phyloP scores from a whole-genome alignment of 1,140 invertebrate genomes.

The Protaetia brevitarsis region DNA sequence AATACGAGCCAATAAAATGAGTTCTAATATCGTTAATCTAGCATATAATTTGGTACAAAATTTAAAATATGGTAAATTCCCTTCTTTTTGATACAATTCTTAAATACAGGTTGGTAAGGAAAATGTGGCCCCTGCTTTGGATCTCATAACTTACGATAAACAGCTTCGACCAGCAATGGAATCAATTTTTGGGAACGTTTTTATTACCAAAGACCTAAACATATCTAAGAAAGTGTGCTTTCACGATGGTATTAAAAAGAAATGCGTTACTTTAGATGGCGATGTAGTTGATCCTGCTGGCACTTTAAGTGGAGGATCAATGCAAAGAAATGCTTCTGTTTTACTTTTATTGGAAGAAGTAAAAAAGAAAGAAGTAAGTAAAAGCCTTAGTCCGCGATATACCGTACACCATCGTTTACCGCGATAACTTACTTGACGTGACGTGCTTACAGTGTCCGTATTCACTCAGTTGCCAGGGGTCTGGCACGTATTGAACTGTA shows the following conservation, averaged over 20 bases:
- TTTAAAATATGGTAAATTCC: neutral
- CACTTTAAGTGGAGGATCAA: constrained; percentile 79
- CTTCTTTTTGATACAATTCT: neutral
- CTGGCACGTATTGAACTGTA: too few species aligned
- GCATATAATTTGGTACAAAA: constrained; percentile 71
- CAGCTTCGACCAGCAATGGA: constrained; percentile 75
- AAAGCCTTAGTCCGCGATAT: too few species aligned
- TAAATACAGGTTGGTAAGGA: constrained; percentile 62
- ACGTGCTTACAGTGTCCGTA: too few species aligned
- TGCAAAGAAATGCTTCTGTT: constrained; percentile 53
- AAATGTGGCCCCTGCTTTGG: constrained; percentile 80
- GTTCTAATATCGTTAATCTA: constrained; percentile 56
- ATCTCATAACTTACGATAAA: constrained; percentile 74
- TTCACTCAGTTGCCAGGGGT: too few species aligned
- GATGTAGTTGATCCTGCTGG: constrained; percentile 90
- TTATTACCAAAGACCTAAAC: constrained; percentile 81
- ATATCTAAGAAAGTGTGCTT: constrained; percentile 76
- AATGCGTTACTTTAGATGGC: constrained; percentile 87
- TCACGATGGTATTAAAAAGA: constrained; percentile 68
- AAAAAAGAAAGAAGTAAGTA: constrained; percentile 37
- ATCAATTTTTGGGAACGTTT: constrained; percentile 83
- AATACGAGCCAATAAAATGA: constrained; percentile 66
- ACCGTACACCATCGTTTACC: too few species aligned
- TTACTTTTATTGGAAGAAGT: constrained; percentile 50
- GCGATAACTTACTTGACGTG: too few species aligned